phyloP scores from a whole-genome alignment of 2,888 invertebrate genomes.

The Hirtodrosophila duncani region DNA sequence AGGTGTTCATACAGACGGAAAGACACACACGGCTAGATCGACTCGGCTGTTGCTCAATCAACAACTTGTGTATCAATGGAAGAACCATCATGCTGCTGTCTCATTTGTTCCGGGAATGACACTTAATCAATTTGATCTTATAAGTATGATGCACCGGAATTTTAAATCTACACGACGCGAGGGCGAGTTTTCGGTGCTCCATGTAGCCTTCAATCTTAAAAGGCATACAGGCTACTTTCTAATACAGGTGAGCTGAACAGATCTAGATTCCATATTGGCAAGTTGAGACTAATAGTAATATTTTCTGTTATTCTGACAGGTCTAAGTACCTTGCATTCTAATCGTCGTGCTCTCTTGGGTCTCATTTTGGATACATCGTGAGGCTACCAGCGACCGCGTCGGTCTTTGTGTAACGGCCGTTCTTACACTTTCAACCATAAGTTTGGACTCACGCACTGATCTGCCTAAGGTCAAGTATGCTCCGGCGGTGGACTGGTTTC shows the following conservation, averaged over 20 bases:
- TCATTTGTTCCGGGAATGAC: conserved; percentile 94
- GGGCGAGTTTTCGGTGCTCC: conserved; percentile 93
- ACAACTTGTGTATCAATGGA: conserved; percentile 93
- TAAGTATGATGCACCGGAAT: conserved; percentile 90
- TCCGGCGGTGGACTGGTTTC: conserved; percentile 96
- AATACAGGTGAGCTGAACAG: conserved; percentile 82
- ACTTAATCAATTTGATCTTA: conserved; percentile 95
- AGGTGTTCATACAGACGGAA: too few species aligned
- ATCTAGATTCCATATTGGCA: background rate
- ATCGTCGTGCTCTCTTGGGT: conserved; percentile 98
- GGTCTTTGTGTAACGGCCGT: conserved; percentile 96
- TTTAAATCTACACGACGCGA: conserved; percentile 89
- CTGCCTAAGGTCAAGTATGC: conserved; percentile 94
- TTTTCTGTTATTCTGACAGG: conserved; percentile 82
- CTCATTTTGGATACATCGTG: conserved; percentile 97
- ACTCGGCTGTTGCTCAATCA: too few species aligned
- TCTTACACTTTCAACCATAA: conserved; percentile 93
- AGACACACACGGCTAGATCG: too few species aligned
- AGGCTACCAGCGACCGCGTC: conserved; percentile 95
- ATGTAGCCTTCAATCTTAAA: conserved; percentile 94
- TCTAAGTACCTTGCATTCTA: conserved; percentile 95
- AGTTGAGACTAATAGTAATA: background rate
- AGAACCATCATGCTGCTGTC: conserved; percentile 86
- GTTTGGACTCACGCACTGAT: conserved; percentile 92
- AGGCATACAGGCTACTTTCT: conserved; percentile 96